A percentile compares a stretch with the other conserved stretches of the same genome.
Evolutionary conservation across 1,140 invertebrate species (phyloP).

Genomic region (Drosophila varians): DNA sequence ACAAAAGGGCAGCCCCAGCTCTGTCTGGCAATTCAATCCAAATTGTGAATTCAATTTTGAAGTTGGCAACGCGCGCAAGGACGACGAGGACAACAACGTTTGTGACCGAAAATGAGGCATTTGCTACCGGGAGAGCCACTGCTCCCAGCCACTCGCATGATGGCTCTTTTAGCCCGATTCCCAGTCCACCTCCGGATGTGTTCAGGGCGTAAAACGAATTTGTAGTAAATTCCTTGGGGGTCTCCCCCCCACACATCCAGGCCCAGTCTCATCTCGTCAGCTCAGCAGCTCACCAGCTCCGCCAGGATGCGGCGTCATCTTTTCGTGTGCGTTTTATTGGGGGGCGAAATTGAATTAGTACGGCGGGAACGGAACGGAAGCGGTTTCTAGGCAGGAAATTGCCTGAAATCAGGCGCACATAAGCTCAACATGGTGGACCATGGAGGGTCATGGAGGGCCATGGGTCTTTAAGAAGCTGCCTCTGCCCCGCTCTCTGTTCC

Average conservation of each 20-base stretch:
- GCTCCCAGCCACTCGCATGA: slow-evolving; percentile 36
- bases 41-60: slow-evolving; percentile 74
- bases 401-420: slow-evolving; percentile 76
- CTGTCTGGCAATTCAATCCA: slow-evolving; percentile 64
- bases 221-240: slow-evolving; percentile 63
- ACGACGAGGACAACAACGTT: slow-evolving; percentile 37
- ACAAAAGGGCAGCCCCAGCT: slow-evolving; percentile 45
- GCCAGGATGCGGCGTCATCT: slow-evolving; percentile 52
- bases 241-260: background rate
- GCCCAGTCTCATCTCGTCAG: background rate
- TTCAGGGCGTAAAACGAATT: slow-evolving; percentile 66
- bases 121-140: slow-evolving; percentile 8
- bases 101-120: slow-evolving; percentile 60
- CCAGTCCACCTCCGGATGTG: background rate
- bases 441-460: background rate
- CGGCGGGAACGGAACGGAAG: slow-evolving; percentile 74
- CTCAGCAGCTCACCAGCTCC: background rate
- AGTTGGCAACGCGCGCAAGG: slow-evolving; percentile 58
- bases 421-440: too few species aligned
- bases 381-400: slow-evolving; percentile 80
- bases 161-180: slow-evolving; percentile 2
- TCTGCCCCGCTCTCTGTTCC: background rate
- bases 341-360: slow-evolving; percentile 77
- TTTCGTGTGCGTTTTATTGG: slow-evolving; percentile 70
- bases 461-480: slow-evolving; percentile 14